phyloP scores from a whole-genome alignment of 2,113 vertebrate genomes.

The Atherinomorus stipes region DNA sequence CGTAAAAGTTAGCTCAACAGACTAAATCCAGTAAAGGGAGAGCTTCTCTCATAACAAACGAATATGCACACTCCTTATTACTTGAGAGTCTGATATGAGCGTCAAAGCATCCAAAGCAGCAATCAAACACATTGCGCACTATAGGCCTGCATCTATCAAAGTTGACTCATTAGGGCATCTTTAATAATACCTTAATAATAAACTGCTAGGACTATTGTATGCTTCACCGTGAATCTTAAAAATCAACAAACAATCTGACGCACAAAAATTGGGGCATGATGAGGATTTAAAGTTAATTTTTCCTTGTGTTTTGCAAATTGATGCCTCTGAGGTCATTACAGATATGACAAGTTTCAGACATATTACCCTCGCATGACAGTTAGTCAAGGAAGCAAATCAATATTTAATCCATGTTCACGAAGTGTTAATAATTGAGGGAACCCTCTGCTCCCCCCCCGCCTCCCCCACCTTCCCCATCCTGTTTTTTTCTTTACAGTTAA shows the following conservation, averaged over 20 bases:
- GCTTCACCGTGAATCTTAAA: not conserved
- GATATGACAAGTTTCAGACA: conserved; percentile 25
- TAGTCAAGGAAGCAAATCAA: conserved; percentile 42
- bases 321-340: conserved; percentile 5
- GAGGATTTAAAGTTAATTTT: not conserved
- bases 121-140: conserved; percentile 10
- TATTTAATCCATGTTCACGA: conserved; percentile 45
- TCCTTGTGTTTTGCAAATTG: conserved; percentile 3
- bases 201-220: not conserved
- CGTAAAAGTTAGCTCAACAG: conserved; percentile 46
- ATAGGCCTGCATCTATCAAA: not conserved
- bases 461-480: not conserved
- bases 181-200: not conserved
- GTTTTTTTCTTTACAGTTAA: not conserved
- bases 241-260: not conserved
- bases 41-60: conserved; percentile 6
- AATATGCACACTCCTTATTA: conserved; percentile 4
- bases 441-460: not conserved
- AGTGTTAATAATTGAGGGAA: conserved; percentile 31
- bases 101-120: not conserved
- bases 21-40: not conserved
- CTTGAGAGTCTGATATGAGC: not conserved
- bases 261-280: not conserved
- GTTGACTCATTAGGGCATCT: not conserved
- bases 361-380: conserved; percentile 12